Percentiles rank a stretch among this genome's conserved stretches.
These are phyloP conservation scores for Patella depressa DNA, from an alignment of 2,888 invertebrate species.

Conservation along the genomic window DNA sequence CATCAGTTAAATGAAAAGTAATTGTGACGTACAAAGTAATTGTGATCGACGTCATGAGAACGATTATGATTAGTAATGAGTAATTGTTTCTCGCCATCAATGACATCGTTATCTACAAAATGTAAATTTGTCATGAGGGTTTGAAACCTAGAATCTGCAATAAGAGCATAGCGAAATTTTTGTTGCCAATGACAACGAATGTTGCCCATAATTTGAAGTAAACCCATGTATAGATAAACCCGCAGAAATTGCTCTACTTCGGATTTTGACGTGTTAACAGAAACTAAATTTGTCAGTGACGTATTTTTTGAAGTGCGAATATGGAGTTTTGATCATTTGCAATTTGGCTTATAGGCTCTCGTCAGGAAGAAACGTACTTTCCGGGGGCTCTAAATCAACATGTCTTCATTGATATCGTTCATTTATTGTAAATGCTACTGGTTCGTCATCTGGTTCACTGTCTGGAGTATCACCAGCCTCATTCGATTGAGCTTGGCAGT, in stretches of 20 bases:
- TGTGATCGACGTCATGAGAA: too few species aligned
- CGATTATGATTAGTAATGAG: too few species aligned
- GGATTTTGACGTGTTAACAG: not conserved
- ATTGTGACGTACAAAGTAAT: too few species aligned
- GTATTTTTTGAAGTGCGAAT: not conserved
- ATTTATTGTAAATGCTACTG: not conserved
- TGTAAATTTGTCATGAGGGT: not conserved
- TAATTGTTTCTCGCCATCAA: too few species aligned
- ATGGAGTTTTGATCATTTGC: not conserved
- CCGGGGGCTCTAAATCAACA: not conserved
- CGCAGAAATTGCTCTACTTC: conserved; percentile 31
- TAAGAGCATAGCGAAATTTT: conserved; percentile 21
- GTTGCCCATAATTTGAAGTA: conserved; percentile 22
- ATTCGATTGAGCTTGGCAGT: not conserved
- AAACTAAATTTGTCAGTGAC: not conserved
- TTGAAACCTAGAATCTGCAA: conserved; percentile 31
- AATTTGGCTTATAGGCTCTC: too few species aligned
- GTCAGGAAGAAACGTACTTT: not conserved
- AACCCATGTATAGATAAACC: conserved; percentile 30
- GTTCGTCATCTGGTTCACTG: not conserved
- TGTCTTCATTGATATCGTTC: not conserved
- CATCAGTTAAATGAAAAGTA: too few species aligned
- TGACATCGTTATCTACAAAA: too few species aligned
- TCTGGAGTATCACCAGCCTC: not conserved
- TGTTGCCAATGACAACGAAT: conserved; percentile 29